phyloP scores from a whole-genome alignment of 1,140 invertebrate genomes.

The fruit fly (Drosophila melanogaster) region DNA sequence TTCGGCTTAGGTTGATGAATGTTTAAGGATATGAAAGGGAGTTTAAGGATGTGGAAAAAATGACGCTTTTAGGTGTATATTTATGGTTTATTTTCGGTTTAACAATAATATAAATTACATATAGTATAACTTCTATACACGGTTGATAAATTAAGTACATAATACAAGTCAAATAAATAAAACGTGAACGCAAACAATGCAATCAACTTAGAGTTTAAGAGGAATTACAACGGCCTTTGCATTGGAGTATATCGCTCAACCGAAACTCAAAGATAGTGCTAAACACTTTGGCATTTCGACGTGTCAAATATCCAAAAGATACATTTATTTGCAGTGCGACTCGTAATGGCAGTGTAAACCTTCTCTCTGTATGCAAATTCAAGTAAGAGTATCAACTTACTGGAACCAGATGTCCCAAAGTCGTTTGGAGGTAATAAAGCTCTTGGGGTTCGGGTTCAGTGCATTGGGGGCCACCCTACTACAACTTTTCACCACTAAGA shows the following conservation, averaged over 20 bases:
- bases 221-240: slow-evolving; percentile 24
- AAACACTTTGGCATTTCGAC: slow-evolving; percentile 12
- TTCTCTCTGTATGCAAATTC: background rate
- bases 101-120: slow-evolving; percentile 29
- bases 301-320: background rate
- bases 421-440: slow-evolving; percentile 55
- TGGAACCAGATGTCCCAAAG: background rate
- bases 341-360: slow-evolving; percentile 31
- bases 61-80: background rate
- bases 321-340: background rate
- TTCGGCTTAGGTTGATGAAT: slow-evolving; percentile 12
- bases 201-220: slow-evolving; percentile 19
- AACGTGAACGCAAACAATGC: slow-evolving; percentile 26
- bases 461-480: slow-evolving; percentile 29
- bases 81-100: slow-evolving; percentile 1
- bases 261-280: background rate
- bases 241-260: background rate
- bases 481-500: slow-evolving; percentile 93
- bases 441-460: slow-evolving; percentile 62
- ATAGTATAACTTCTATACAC: slow-evolving; percentile 24
- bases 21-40: background rate
- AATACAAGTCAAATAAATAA: slow-evolving; percentile 44
- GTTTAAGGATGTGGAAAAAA: background rate
- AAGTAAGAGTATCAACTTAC: slow-evolving; percentile 1
- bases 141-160: slow-evolving; percentile 38